Percentiles rank a stretch among this genome's conserved stretches.
Conservation (phyloP, 1,140 invertebrate genomes). For the Anagrus nilaparvatae region DNA sequence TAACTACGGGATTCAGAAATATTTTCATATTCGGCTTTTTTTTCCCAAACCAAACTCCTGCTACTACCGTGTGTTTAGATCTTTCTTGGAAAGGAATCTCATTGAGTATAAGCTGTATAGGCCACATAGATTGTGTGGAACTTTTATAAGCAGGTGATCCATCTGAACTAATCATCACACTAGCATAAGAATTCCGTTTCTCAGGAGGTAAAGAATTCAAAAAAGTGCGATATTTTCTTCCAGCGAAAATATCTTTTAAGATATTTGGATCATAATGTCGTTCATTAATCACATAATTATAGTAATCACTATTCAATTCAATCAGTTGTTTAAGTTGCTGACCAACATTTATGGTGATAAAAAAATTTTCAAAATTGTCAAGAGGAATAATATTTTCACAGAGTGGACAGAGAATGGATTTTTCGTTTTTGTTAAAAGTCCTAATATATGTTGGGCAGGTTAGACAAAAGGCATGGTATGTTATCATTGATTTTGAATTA, state of each 20-base stretch:
- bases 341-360: neutral
- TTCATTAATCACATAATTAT: neutral
- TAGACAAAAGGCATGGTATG: no score
- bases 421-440: no score
- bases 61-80: neutral
- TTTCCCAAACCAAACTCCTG: neutral
- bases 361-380: neutral
- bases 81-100: neutral
- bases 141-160: neutral
- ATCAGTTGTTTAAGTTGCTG: neutral
- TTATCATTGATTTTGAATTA: no score
- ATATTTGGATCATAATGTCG: neutral
- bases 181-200: neutral
- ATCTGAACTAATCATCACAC: neutral
- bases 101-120: neutral
- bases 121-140: neutral
- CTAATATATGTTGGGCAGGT: no score
- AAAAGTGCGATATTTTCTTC: no score
- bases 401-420: no score
- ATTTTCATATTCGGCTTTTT: neutral
- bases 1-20: neutral
- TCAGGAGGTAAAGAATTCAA: neutral
- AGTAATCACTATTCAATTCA: neutral
- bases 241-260: neutral
- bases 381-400: no score